These are phyloP conservation scores for Montipora cactus DNA, from an alignment of 64 coral and sea anemone species.

Conservation along the genomic window DNA sequence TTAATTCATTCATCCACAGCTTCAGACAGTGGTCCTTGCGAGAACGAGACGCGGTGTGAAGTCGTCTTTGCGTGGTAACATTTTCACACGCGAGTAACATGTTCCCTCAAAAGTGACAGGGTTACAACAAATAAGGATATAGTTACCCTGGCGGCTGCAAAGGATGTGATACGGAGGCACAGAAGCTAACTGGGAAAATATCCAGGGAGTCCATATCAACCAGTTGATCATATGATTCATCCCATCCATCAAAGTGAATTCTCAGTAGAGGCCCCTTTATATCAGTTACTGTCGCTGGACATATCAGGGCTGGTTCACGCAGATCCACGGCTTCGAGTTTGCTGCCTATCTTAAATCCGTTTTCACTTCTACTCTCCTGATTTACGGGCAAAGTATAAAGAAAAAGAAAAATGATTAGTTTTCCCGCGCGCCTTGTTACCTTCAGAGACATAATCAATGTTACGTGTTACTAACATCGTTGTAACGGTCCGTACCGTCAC, in stretches of 20 bases:
- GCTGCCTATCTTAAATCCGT: constrained; percentile 92
- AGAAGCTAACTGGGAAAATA: constrained; percentile 96
- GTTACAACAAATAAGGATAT: neutral
- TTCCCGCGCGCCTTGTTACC: too few species aligned
- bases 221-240: constrained; percentile 96
- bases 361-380: constrained; percentile 80
- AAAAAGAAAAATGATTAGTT: neutral
- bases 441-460: too few species aligned
- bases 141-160: constrained; percentile 96
- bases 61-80: neutral
- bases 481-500: too few species aligned
- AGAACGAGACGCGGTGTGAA: too few species aligned
- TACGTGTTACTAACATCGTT: too few species aligned
- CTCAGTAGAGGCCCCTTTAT: constrained; percentile 91
- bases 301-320: constrained; percentile 94
- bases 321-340: constrained; percentile 98
- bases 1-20: too few species aligned
- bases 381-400: neutral
- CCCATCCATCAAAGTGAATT: constrained; percentile 99
- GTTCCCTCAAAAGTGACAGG: too few species aligned
- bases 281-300: constrained; percentile 95
- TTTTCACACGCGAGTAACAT: neutral
- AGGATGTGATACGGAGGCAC: constrained; percentile 86
- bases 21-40: too few species aligned
- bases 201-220: constrained; percentile 97